Evolutionary conservation across 1,140 invertebrate species (phyloP).

Genomic region (Melitaea cinxia): DNA sequence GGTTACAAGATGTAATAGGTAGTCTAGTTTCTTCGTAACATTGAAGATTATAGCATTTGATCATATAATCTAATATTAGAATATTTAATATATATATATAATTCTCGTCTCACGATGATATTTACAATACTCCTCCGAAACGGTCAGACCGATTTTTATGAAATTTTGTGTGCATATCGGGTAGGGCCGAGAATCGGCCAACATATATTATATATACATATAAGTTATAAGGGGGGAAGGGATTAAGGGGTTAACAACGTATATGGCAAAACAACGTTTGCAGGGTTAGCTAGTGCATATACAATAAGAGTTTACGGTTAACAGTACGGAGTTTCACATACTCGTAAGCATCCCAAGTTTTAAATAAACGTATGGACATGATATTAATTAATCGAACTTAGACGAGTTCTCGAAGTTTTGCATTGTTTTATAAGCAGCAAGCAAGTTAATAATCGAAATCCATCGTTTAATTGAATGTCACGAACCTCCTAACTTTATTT

Average conservation of each 20-base stretch:
- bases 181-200: too few relatives aligned
- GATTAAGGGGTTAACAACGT: too few relatives aligned
- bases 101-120: too few relatives aligned
- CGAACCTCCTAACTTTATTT: conserved; percentile 36
- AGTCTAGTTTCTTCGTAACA: conserved; percentile 24
- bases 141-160: too few relatives aligned
- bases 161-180: too few relatives aligned
- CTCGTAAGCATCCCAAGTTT: conserved; percentile 39
- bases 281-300: too few relatives aligned
- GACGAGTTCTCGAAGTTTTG: conserved; percentile 49
- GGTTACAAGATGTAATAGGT: conserved; percentile 27
- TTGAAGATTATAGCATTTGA: conserved; percentile 27
- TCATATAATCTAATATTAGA: too few relatives aligned
- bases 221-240: too few relatives aligned
- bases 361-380: conserved; percentile 3
- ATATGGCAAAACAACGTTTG: too few relatives aligned
- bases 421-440: conserved; percentile 43
- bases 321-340: conserved; percentile 18
- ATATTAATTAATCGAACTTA: conserved; percentile 45
- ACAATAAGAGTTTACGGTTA: conserved; percentile 14
- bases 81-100: too few relatives aligned
- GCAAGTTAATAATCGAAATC: conserved; percentile 54
- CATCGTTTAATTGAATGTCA: conserved; percentile 62
- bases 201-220: too few relatives aligned
- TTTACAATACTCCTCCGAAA: too few relatives aligned